These are phyloP conservation scores for Colletes gigas DNA, from an alignment of 1,140 invertebrate species.

Conservation along the genomic window DNA sequence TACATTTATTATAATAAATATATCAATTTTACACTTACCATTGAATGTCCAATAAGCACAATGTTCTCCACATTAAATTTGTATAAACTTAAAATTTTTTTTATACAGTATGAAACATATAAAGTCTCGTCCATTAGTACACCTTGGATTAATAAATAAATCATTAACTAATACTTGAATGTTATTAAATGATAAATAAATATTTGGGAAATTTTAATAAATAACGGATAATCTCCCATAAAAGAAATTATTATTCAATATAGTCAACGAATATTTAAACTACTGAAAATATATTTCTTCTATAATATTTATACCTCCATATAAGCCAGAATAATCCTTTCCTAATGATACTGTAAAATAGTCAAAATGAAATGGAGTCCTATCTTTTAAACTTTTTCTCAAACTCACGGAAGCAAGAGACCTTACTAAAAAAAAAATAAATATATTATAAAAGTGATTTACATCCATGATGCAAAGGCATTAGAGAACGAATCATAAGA, in stretches of 20 bases:
- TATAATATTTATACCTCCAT: conserved; percentile 71
- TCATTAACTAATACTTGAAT: background rate
- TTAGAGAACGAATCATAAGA: background rate
- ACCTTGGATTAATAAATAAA: conserved; percentile 74
- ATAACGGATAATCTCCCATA: background rate
- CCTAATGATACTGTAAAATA: conserved; percentile 86
- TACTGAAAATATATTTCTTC: conserved; percentile 8
- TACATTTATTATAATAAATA: conserved; percentile 6
- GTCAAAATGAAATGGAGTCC: conserved; percentile 89
- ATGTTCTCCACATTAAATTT: conserved; percentile 81
- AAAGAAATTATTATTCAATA: background rate
- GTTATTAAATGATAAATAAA: background rate
- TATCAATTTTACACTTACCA: conserved; percentile 84
- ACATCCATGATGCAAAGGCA: background rate
- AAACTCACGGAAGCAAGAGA: conserved; percentile 94
- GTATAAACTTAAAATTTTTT: conserved; percentile 89
- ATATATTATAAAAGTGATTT: background rate
- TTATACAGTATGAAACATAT: conserved; percentile 88
- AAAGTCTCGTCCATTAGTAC: conserved; percentile 88
- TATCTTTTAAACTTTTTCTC: conserved; percentile 86
- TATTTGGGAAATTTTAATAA: background rate
- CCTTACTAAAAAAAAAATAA: conserved; percentile 83
- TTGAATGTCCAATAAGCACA: conserved; percentile 94
- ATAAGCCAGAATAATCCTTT: conserved; percentile 77
- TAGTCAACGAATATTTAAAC: too few species aligned